A percentile compares a stretch with the other conserved stretches of the same genome.
phyloP scores from a whole-genome alignment of 2,888 invertebrate genomes.

The Eristalis tenax region DNA sequence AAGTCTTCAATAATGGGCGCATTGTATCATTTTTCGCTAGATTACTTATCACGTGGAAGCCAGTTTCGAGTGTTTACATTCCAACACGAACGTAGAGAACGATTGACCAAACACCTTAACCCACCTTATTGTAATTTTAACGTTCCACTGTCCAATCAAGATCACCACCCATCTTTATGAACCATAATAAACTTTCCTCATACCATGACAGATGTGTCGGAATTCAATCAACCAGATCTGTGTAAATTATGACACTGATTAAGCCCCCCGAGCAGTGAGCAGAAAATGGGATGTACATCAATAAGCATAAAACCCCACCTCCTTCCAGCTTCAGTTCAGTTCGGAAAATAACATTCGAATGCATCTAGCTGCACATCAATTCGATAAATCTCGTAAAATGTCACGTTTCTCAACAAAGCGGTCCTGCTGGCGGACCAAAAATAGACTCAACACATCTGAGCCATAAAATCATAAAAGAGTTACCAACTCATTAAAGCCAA shows the following conservation, averaged over 20 bases:
- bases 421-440: conserved; percentile 10
- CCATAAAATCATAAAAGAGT: conserved; percentile 33
- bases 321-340: background rate
- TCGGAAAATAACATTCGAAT: background rate
- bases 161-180: background rate
- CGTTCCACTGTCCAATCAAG: background rate
- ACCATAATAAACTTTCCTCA: background rate
- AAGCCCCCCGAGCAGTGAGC: background rate
- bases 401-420: background rate
- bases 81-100: no score
- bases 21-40: no score
- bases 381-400: conserved; percentile 1
- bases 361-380: background rate
- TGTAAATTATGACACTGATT: background rate
- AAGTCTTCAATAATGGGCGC: no score
- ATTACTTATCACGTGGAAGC: no score
- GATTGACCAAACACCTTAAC: no score
- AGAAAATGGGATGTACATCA: background rate
- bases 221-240: background rate
- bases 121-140: no score
- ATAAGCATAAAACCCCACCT: background rate
- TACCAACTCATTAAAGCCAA: conserved; percentile 38
- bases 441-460: background rate
- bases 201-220: background rate
- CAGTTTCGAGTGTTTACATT: no score